Evolutionary conservation across 2,888 invertebrate genomes (phyloP).

Genomic region (Horisme vitalbata): DNA sequence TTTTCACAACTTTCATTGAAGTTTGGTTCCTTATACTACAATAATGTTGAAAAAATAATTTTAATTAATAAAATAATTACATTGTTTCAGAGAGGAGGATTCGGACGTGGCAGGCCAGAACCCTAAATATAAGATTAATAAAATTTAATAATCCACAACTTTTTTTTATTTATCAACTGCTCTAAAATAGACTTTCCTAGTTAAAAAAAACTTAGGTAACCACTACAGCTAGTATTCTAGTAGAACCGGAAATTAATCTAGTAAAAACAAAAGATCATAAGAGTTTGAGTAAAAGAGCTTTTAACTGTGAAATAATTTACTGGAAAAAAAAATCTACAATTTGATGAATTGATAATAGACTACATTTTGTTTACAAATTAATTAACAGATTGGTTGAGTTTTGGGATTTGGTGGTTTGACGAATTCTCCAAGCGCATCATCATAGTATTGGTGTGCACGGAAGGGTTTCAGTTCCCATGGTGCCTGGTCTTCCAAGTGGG

Average conservation of each 20-base stretch:
- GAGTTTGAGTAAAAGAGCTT: no score
- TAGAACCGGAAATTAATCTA: no score
- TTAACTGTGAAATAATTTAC: conserved; percentile 40
- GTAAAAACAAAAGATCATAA: neutral
- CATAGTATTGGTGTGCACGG: conserved; percentile 87
- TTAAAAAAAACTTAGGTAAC: no score
- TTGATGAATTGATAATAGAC: neutral
- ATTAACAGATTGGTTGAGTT: conserved; percentile 40
- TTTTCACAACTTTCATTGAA: no score
- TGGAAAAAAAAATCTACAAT: conserved; percentile 45
- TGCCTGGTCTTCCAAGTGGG: conserved; percentile 90
- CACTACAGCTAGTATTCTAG: no score
- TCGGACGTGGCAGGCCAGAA: conserved; percentile 88
- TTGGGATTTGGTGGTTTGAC: conserved; percentile 85
- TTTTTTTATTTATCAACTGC: conserved; percentile 7
- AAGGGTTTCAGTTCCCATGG: conserved; percentile 91
- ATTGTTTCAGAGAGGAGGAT: conserved; percentile 88
- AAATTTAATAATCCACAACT: conserved; percentile 36
- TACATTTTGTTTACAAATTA: conserved; percentile 7
- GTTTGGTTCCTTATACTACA: no score
- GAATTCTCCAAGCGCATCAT: conserved; percentile 89
- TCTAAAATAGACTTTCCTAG: no score
- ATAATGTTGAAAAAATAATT: no score
- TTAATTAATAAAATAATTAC: conserved; percentile 37
- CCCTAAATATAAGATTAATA: conserved; percentile 73